Conservation (phyloP, 2,797 vertebrate species). For the Chaetophractus vellerosus region DNA sequence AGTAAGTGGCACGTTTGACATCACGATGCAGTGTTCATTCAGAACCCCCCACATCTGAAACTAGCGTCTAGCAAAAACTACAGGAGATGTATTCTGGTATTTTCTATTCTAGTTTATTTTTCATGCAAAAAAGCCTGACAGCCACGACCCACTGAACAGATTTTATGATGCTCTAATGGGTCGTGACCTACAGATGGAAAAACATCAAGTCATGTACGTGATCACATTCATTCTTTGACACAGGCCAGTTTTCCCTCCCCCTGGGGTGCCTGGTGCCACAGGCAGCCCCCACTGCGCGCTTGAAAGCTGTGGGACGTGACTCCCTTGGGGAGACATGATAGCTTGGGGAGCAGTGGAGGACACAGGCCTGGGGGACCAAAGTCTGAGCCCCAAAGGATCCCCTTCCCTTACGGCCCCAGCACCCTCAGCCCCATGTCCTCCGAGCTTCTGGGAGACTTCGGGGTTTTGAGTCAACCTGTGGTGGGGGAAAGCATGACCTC, state of each 20-base stretch:
- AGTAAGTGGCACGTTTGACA: neutral
- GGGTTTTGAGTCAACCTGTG: neutral
- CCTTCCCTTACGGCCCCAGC: too few species aligned
- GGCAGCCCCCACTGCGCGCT: neutral
- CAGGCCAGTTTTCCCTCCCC: neutral
- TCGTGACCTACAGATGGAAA: neutral
- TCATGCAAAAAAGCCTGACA: neutral
- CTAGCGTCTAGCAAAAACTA: neutral
- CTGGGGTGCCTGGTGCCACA: neutral
- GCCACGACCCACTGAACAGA: neutral
- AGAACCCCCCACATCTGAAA: neutral
- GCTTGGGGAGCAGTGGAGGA: neutral
- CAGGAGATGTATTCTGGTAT: neutral
- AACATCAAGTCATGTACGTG: too few species aligned
- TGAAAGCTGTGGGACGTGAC: neutral
- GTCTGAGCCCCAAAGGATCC: too few species aligned
- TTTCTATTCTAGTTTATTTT: neutral
- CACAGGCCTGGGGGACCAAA: too few species aligned
- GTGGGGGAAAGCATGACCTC: neutral
- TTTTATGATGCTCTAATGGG: neutral
- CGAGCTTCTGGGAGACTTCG: neutral
- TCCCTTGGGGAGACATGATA: neutral
- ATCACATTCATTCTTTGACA: neutral
- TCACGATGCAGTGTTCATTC: fast-evolving
- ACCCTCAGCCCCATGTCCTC: neutral